Base-by-base conservation (phyloP, 2,888 invertebrate species). In the Orthosia gracilis region DNA sequence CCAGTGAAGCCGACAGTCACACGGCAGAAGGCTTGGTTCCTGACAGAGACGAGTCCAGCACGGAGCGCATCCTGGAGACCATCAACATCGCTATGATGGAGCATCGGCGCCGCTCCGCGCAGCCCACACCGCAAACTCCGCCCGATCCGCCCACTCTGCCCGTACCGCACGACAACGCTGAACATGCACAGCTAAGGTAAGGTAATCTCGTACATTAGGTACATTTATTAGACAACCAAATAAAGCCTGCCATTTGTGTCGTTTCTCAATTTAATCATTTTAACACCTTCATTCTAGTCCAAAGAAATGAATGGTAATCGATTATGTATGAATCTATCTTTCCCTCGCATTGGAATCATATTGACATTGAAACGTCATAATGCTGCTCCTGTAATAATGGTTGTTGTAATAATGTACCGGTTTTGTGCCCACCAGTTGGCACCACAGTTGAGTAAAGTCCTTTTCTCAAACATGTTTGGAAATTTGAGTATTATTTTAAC, bases 51-150 rank as follows among this genome's bases (percentile, higher is more conserved):
- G 59, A 87, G 62, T 50, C 82, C 5, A 71, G 80, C 21, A 69
- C 89, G 18, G 88, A 89, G 71, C 86, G 87, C 55, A 85, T 93
- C 23, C 83, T 94, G 57, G 94, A 95, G 76, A 92, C 94, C 18
- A 87, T 94, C 58, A 94, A 94, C 87, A 88, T 92, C 17, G 94
- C 93, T 62, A 82, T 94, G 88, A 66, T 93, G 86, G 91, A 95
- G 85, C 89, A 88, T 70, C 78, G 91, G 49, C 85, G 89, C 18
- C 84, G 89, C 47, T 87, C 90, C 13, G 83, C 83, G 50, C 73
- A 62, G 59, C 50, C 59, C 58, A 74, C 23, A 52, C 45, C 55
- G 73, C 47, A 23, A 11, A 21, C 52, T 2, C 23, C 23, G 55
- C 15, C 23, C 55, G 23, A 0, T 9, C 18, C 58, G 73, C 47